Evolutionary conservation across 2,888 invertebrate genomes (phyloP), one percentile per base, ranked within the genome.

Genomic region (Cephus pygmeus): DNA sequence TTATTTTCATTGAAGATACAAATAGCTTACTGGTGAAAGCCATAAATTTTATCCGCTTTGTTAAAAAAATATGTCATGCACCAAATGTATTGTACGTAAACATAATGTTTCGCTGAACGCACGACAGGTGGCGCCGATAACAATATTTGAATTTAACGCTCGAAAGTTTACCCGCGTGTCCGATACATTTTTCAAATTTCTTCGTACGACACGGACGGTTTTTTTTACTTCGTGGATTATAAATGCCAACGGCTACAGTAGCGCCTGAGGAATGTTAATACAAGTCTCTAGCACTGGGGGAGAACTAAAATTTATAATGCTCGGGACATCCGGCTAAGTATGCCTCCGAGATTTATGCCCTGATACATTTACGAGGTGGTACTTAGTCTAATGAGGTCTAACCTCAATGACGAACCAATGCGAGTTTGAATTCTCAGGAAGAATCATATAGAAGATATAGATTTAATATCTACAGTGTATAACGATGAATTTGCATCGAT

Each of bases 361-460:
- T 56, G 56, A 56, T 56, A 56, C 56, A 56, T 56, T 56, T 56
- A 56, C 56, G 56, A 56, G 56, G 23, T 56, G 56, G 23, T 56
- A 56, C 56, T 56, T 56, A 56, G 56, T 6, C 56, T 56, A 56
- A 56, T 56, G 56, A 56, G 23, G 56, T 56, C 56, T 56, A 56
- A 23, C 56, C 56, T 56, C 56, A 40, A 15, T 40, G 23, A 23
- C 40, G 56, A 86, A 87, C 86, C 88, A 88, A 88, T 88, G 87
- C 85, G 88, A 82, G 81, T 83, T 84, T 9, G 23, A 56, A 56
- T 23, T 6, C 9, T 6, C 15, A 23, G 56, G 23, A 56, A 9
- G 9, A 56, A 56, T 56, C 2, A 2, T 2, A 2, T 56, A 23
- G 3, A 23, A 56, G 6, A 56, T 15, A 2, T 23, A 23, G 23